Percentiles rank a stretch among this genome's conserved stretches.
These are phyloP conservation scores for Cephus rjabovi DNA, from an alignment of 2,888 invertebrate genomes.

Conservation along the genomic window DNA sequence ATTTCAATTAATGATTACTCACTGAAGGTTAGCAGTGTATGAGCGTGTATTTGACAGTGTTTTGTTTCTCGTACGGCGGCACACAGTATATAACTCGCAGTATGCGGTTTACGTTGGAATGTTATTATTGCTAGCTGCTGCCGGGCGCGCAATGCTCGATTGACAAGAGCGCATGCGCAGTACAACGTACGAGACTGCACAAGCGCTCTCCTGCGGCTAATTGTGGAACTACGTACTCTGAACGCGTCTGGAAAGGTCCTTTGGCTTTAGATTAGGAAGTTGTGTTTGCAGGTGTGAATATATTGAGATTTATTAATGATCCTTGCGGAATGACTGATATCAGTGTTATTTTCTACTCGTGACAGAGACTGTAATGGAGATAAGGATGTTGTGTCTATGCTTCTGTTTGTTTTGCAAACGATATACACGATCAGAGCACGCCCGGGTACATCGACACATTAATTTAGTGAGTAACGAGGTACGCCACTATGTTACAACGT, in stretches of 20 bases:
- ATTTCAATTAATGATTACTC: not conserved
- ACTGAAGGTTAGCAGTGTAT: slow-evolving; percentile 56
- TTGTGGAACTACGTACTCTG: not conserved
- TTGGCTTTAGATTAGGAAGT: not conserved
- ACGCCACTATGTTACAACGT: slow-evolving; percentile 61
- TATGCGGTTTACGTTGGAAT: slow-evolving; percentile 59
- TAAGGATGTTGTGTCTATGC: not conserved
- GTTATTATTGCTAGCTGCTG: slow-evolving; percentile 62
- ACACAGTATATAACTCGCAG: slow-evolving; percentile 60
- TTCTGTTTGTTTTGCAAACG: not conserved
- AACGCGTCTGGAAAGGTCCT: not conserved
- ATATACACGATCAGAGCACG: slow-evolving; percentile 33
- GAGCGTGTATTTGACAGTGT: slow-evolving; percentile 66
- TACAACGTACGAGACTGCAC: not conserved
- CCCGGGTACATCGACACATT: slow-evolving; percentile 62
- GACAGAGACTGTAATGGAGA: not conserved
- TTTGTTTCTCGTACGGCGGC: slow-evolving; percentile 55
- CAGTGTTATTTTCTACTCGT: not conserved
- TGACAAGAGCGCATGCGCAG: slow-evolving; percentile 5
- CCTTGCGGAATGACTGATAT: not conserved
- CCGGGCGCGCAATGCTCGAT: slow-evolving; percentile 51
- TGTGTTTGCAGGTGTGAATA: not conserved
- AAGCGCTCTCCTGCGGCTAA: not conserved
- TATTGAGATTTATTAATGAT: not conserved
- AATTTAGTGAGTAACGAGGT: slow-evolving; percentile 59